Percentiles rank a stretch among this genome's conserved stretches.
phyloP scores from a whole-genome alignment of 2,797 vertebrate species.

The Selene dorsalis region DNA sequence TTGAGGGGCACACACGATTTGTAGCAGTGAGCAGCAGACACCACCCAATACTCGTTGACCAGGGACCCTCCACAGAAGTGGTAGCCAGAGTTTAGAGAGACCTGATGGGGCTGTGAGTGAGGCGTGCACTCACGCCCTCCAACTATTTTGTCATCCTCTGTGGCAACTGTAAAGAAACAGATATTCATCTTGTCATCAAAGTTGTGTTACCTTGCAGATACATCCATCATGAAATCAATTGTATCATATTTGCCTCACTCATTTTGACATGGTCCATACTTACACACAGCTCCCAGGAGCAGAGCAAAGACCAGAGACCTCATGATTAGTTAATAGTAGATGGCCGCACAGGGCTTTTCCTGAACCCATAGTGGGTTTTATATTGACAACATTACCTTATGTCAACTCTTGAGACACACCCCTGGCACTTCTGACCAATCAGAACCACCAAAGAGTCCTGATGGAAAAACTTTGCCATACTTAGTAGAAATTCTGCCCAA shows the following conservation, averaged over 20 bases:
- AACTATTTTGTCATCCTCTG: constrained; percentile 72
- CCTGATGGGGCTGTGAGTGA: constrained; percentile 72
- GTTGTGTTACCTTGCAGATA: background rate
- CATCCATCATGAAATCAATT: too few relatives aligned
- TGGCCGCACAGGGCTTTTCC: constrained; percentile 1
- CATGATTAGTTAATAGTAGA: constrained; percentile 37
- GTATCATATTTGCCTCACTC: too few relatives aligned
- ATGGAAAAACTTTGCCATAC: background rate
- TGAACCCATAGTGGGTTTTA: constrained; percentile 13
- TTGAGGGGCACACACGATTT: constrained; percentile 51
- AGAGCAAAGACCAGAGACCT: constrained; percentile 44
- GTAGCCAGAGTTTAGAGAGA: constrained; percentile 46
- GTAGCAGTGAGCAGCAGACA: constrained; percentile 81
- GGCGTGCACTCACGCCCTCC: constrained; percentile 66
- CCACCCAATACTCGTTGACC: constrained; percentile 74
- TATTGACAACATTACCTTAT: constrained; percentile 1
- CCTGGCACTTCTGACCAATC: constrained; percentile 26
- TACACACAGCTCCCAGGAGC: constrained; percentile 49
- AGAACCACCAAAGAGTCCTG: background rate
- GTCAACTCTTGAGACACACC: background rate
- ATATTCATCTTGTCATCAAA: background rate
- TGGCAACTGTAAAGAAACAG: constrained; percentile 45
- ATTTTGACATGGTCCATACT: constrained; percentile 4
- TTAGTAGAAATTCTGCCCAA: background rate
- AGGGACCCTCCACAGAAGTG: constrained; percentile 77